phyloP scores from a whole-genome alignment of 64 coral and sea anemone species.

The Pachyseris speciosa region DNA sequence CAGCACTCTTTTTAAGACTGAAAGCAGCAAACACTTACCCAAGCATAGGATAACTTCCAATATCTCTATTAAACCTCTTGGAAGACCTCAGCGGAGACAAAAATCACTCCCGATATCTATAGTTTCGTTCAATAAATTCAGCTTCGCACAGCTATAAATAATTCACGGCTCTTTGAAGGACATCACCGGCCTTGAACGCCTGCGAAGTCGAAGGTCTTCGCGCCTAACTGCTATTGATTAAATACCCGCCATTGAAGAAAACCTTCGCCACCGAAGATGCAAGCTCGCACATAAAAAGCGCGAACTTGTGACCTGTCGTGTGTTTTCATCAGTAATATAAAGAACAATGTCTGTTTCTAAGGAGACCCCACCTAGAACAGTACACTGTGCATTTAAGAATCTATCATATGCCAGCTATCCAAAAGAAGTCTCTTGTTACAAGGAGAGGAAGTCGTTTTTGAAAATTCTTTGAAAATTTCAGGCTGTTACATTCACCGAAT shows the following conservation, averaged over 20 bases:
- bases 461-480: neutral
- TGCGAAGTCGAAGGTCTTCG: neutral
- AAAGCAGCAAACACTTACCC: neutral
- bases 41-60: neutral
- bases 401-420: neutral
- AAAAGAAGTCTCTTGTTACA: neutral
- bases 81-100: neutral
- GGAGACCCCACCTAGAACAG: neutral
- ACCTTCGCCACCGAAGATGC: neutral
- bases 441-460: neutral
- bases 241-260: neutral
- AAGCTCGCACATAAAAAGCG: neutral
- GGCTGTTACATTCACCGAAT: neutral
- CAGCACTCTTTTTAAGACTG: neutral
- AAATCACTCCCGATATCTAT: neutral
- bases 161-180: neutral
- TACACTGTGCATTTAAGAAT: neutral
- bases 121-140: constrained; percentile 8
- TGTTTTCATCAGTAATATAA: neutral
- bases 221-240: neutral
- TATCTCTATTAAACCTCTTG: neutral
- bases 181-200: neutral
- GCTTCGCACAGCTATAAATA: neutral
- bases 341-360: neutral
- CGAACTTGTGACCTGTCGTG: constrained; percentile 1